phyloP scores from a whole-genome alignment of 2,113 vertebrate genomes.

The Embiotoca jacksoni region DNA sequence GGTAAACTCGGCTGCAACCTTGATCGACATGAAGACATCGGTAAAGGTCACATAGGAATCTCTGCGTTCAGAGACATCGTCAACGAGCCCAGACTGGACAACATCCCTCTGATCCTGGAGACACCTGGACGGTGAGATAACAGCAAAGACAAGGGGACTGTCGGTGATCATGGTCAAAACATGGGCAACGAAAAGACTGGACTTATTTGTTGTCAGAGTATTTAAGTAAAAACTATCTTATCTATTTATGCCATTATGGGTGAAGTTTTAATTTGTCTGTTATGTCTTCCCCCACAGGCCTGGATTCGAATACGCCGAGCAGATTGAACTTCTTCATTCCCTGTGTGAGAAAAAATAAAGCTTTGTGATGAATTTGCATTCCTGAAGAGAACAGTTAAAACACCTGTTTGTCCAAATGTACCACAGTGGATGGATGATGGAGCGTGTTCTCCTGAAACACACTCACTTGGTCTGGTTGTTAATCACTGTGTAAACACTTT shows the following conservation, averaged over 20 bases:
- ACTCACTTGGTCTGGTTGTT: not conserved
- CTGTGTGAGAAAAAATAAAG: conserved; percentile 53
- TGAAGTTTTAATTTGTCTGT: not conserved
- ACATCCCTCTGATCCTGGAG: conserved; percentile 85
- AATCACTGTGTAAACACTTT: not conserved
- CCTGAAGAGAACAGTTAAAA: not conserved
- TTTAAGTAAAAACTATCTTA: no score
- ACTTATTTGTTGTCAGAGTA: no score
- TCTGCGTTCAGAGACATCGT: conserved; percentile 83
- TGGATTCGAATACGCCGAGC: conserved; percentile 82
- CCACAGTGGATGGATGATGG: not conserved
- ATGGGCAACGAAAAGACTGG: no score
- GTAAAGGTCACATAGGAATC: conserved; percentile 84
- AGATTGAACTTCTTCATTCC: conserved; percentile 80
- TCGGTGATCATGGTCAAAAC: no score
- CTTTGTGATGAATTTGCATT: not conserved
- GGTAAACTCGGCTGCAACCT: conserved; percentile 84
- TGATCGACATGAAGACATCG: conserved; percentile 86
- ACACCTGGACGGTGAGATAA: conserved; percentile 83
- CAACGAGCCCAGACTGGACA: conserved; percentile 84
- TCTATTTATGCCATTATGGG: not conserved
- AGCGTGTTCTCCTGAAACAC: not conserved
- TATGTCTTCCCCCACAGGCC: conserved; percentile 61
- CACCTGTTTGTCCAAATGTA: not conserved
- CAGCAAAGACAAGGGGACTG: no score